Evolutionary conservation across 2,113 vertebrate species (phyloP), one percentile per base, ranked within the genome.

Genomic region (Rhinoderma darwinii): DNA sequence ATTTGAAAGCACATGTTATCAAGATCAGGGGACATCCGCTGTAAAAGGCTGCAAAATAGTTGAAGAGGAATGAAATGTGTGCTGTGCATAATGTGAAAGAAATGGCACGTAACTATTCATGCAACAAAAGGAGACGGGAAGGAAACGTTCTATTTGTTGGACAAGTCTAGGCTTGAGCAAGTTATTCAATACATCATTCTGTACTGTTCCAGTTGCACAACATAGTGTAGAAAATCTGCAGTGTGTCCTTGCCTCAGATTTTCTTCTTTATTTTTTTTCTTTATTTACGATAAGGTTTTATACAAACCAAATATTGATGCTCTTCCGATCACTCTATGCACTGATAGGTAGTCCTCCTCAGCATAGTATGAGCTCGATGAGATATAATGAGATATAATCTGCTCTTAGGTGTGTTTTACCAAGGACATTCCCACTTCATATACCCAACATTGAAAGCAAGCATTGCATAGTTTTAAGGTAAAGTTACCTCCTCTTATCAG

Each of bases 111-210:
- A 66, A 73, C 66, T 47, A 81, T 72, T 77, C 88, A 63, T 72
- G 82, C 86, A 90, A 88, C 74, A 59, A 72, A 77, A 51, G 14
- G 73, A 83, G 63, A 37, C 50, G 63, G 70, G 87, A 89, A 83
- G 54, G 78, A 88, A 87, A 76, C 77, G n/a, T 74, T 83, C 82
- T 68, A 75, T 88, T 84, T 88, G 85, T 88, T 72, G 47, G 54
- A 61, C 85, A 87, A 80, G 85, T 87, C 85, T 61, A 73, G 85
- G 51, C 85, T 82, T 87, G 85, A 87, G 22, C 37, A 56, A 74
- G 85, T 82, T 68, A 82, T 73, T 87, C 85, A 87, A 87, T 87
- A 82, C 66, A 87, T 87, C 85, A 87, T 82, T 82, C 70, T 74
- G 78, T 73, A 80, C 68, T 54, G 70, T 87, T 87, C 85, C 50